These are phyloP conservation scores for Hypsibius dujardini DNA, from an alignment of 1,140 invertebrate species.

Conservation along the genomic window DNA sequence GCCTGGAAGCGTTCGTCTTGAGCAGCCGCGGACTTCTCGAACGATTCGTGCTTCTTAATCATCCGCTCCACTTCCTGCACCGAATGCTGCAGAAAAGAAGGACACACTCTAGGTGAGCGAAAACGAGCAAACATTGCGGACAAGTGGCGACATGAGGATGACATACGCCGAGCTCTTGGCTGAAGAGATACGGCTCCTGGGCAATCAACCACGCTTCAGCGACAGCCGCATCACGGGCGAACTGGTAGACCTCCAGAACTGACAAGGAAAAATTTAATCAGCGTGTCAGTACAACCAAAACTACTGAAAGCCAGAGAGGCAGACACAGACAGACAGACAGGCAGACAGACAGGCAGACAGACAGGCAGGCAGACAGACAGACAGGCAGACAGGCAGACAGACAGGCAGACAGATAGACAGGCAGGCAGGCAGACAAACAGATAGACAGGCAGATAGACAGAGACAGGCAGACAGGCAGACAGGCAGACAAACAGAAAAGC, in stretches of 20 bases:
- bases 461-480: neutral
- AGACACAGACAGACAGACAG: too few relatives aligned
- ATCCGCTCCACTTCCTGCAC: constrained; percentile 97
- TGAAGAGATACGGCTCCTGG: constrained; percentile 94
- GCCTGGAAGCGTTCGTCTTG: constrained; percentile 98
- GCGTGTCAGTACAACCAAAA: too few relatives aligned
- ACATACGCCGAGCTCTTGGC: constrained; percentile 71
- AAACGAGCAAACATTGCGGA: constrained; percentile 1
- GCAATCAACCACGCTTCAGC: constrained; percentile 97
- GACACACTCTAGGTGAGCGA: constrained; percentile 20
- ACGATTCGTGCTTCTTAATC: constrained; percentile 98
- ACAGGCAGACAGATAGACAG: too few relatives aligned
- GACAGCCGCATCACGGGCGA: constrained; percentile 93
- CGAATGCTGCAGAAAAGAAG: constrained; percentile 35
- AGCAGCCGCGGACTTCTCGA: constrained; percentile 93
- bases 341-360: too few relatives aligned
- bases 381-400: too few relatives aligned
- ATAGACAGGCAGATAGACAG: too few relatives aligned
- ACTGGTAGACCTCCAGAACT: constrained; percentile 98
- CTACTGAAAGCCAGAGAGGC: constrained; percentile 15
- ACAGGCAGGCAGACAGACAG: too few relatives aligned
- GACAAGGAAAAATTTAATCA: constrained; percentile 28
- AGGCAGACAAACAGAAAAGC: neutral
- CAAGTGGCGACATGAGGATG: neutral
- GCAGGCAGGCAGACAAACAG: too few relatives aligned